Conservation (phyloP, 53 echinoderm and acorn worm genomes). For the Stichopus horrens region DNA sequence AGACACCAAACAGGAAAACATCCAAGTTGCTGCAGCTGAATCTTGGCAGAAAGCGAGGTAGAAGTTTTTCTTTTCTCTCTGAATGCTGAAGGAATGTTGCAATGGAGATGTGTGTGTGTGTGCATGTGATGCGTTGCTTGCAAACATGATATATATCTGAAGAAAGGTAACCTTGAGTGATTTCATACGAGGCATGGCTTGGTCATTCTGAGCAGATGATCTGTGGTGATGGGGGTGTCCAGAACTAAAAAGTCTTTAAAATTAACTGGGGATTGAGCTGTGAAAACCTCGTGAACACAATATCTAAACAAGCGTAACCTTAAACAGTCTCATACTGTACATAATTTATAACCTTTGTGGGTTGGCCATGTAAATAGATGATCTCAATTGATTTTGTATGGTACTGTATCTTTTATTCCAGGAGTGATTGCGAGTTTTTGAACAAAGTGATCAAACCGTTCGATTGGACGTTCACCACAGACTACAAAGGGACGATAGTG, state of each 20-base stretch:
- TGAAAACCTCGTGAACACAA: no score
- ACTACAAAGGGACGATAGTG: constrained; percentile 76
- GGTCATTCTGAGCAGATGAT: no score
- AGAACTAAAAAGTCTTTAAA: no score
- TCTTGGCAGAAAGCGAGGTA: constrained; percentile 91
- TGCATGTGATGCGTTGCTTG: no score
- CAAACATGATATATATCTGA: no score
- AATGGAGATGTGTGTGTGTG: no score
- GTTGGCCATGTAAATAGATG: not conserved
- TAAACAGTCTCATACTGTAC: not conserved
- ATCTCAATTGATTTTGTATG: not conserved
- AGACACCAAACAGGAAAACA: constrained; percentile 71
- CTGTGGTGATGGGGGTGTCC: no score
- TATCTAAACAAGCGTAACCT: not conserved
- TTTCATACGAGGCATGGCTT: no score
- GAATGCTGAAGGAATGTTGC: no score
- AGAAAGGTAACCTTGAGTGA: no score
- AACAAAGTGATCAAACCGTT: constrained; percentile 91
- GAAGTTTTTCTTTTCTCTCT: not conserved
- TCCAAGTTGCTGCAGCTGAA: constrained; percentile 88
- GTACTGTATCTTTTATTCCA: constrained; percentile 31
- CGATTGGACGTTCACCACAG: constrained; percentile 97
- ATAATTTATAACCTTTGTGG: not conserved
- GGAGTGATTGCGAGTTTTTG: constrained; percentile 87
- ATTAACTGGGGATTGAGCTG: no score